These are phyloP conservation scores for Oryzias woworae DNA, from an alignment of 2,113 vertebrate genomes.

Conservation along the genomic window DNA sequence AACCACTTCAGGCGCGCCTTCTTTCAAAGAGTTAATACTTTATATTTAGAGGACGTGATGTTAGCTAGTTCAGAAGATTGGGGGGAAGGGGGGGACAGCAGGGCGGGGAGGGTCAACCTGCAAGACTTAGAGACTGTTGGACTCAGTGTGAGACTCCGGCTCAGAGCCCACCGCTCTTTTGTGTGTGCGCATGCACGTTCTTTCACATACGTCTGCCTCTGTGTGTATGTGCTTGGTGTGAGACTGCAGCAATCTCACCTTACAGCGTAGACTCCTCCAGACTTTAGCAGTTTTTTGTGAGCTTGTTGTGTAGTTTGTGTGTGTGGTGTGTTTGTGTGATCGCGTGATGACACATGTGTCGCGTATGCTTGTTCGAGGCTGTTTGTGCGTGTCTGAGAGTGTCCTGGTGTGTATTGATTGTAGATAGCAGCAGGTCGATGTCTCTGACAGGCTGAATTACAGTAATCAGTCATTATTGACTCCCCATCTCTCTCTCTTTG, in stretches of 20 bases:
- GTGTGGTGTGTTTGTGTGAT: slow-evolving; percentile 1
- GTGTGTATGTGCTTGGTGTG: slow-evolving; percentile 15
- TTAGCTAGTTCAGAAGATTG: slow-evolving; percentile 5
- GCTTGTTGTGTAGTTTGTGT: background rate
- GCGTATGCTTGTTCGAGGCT: slow-evolving; percentile 26
- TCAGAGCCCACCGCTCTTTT: background rate
- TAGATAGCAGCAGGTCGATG: slow-evolving; percentile 95
- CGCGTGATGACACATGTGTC: slow-evolving; percentile 28
- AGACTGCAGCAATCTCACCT: slow-evolving; percentile 4
- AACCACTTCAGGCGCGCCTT: too few relatives aligned
- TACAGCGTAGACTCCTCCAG: slow-evolving; percentile 67
- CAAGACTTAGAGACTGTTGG: slow-evolving; percentile 75
- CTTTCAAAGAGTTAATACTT: too few relatives aligned
- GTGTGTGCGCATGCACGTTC: slow-evolving; percentile 12
- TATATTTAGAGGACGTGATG: background rate
- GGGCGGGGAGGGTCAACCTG: background rate
- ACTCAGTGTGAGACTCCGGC: slow-evolving; percentile 77
- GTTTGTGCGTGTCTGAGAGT: slow-evolving; percentile 78
- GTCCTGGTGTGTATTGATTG: slow-evolving; percentile 93
- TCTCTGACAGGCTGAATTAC: slow-evolving; percentile 97
- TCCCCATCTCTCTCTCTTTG: slow-evolving; percentile 75
- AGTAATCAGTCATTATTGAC: slow-evolving; percentile 99
- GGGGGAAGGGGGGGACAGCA: too few relatives aligned
- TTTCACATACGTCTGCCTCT: slow-evolving; percentile 1
- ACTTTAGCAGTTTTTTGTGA: background rate